Conservation (phyloP, 2,888 invertebrate species). For the Sarcophaga variegata region DNA sequence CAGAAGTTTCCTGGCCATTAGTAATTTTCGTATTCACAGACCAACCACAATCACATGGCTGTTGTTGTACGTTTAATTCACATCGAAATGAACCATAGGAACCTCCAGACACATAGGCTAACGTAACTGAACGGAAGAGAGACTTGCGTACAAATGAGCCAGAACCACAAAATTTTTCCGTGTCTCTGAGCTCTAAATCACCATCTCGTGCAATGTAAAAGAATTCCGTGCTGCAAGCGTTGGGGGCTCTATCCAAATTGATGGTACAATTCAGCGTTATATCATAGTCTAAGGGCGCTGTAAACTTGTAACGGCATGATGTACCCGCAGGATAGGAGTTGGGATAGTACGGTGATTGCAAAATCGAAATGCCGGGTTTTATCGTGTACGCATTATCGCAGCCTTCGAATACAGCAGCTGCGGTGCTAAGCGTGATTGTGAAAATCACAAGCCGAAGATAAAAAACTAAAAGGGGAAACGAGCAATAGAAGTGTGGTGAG, state of each 20-base stretch:
- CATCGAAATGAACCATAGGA: constrained; percentile 76
- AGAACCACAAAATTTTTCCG: constrained; percentile 77
- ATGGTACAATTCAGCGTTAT: constrained; percentile 75
- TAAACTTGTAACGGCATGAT: constrained; percentile 79
- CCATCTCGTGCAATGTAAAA: constrained; percentile 79
- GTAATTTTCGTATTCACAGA: constrained; percentile 82
- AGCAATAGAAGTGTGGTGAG: background rate
- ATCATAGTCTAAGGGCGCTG: constrained; percentile 76
- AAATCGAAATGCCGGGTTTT: constrained; percentile 69
- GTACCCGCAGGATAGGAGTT: constrained; percentile 74
- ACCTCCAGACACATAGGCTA: constrained; percentile 77
- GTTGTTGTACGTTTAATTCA: constrained; percentile 67
- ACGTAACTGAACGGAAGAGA: constrained; percentile 73
- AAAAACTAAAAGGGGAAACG: constrained; percentile 31
- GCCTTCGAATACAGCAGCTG: constrained; percentile 72
- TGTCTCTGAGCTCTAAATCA: constrained; percentile 73
- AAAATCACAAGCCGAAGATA: background rate
- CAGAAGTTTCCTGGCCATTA: constrained; percentile 83
- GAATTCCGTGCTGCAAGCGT: constrained; percentile 75
- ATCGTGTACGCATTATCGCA: constrained; percentile 75
- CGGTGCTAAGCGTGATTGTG: background rate
- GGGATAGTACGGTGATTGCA: constrained; percentile 79
- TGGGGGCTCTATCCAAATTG: constrained; percentile 71
- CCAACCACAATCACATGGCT: constrained; percentile 80
- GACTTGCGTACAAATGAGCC: constrained; percentile 73